These are phyloP conservation scores for Trichonephila inaurata DNA, from an alignment of 1,140 invertebrate genomes.

Conservation along the genomic window DNA sequence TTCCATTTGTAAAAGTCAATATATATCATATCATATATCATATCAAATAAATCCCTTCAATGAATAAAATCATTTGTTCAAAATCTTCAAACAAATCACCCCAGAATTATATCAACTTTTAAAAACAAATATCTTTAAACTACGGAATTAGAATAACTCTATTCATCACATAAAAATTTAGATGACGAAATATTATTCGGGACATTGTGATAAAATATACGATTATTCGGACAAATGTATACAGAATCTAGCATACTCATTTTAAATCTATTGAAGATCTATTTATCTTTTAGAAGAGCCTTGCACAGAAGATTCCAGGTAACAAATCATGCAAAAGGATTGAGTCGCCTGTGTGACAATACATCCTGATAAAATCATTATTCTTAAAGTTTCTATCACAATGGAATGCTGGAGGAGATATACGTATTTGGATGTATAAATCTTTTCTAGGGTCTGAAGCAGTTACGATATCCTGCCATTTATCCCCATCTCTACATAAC, in stretches of 20 bases:
- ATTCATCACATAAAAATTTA: too few species aligned
- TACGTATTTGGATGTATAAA: neutral
- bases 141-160: too few species aligned
- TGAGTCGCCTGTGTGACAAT: neutral
- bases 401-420: neutral
- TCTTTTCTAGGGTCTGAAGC: neutral
- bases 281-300: neutral
- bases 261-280: neutral
- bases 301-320: neutral
- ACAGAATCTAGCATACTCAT: too few species aligned
- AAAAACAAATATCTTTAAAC: too few species aligned
- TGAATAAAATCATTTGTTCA: too few species aligned
- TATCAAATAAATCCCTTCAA: too few species aligned
- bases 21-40: too few species aligned
- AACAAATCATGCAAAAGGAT: conserved; percentile 6
- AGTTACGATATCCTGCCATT: neutral
- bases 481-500: neutral
- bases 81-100: too few species aligned
- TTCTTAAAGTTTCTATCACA: neutral
- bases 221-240: neutral
- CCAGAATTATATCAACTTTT: too few species aligned
- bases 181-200: too few species aligned
- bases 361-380: conserved; percentile 19
- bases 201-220: neutral
- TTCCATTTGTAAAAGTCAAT: too few species aligned